These are phyloP conservation scores for Branchinecta sandiegonensis DNA, from an alignment of 2,888 invertebrate species.

Conservation along the genomic window DNA sequence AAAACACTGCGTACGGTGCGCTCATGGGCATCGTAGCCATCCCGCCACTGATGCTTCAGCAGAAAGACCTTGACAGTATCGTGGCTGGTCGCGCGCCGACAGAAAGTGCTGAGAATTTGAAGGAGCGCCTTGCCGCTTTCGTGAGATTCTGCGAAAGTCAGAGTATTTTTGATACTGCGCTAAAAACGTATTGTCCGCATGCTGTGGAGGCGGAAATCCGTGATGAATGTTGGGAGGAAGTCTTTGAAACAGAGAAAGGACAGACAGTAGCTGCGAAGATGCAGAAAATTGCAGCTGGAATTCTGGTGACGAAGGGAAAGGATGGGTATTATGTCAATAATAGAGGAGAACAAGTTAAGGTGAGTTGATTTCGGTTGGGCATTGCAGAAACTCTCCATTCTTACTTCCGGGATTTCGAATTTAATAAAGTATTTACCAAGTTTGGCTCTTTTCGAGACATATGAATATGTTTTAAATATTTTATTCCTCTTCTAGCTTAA, in stretches of 20 bases:
- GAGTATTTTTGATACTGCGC: not conserved
- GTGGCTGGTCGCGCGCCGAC: not conserved
- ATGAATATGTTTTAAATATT: no score
- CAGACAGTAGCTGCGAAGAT: not conserved
- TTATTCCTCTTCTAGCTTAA: no score
- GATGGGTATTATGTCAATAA: not conserved
- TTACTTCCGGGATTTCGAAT: no score
- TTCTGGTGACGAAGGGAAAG: not conserved
- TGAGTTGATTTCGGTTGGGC: not conserved
- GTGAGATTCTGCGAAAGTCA: not conserved
- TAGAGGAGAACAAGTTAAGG: not conserved
- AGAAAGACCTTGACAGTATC: not conserved
- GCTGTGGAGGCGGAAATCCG: not conserved
- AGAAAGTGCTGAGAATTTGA: not conserved
- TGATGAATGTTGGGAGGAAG: not conserved
- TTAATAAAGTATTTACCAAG: no score
- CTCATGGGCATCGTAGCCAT: not conserved
- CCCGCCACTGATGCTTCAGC: not conserved
- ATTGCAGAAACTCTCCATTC: no score
- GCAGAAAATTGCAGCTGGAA: not conserved
- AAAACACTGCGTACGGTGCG: not conserved
- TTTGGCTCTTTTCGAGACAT: no score
- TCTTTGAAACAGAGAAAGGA: not conserved
- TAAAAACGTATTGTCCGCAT: not conserved
- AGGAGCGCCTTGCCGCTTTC: not conserved